These are phyloP conservation scores for Megalonaias nervosa DNA, from an alignment of 1,140 invertebrate species.

Conservation along the genomic window DNA sequence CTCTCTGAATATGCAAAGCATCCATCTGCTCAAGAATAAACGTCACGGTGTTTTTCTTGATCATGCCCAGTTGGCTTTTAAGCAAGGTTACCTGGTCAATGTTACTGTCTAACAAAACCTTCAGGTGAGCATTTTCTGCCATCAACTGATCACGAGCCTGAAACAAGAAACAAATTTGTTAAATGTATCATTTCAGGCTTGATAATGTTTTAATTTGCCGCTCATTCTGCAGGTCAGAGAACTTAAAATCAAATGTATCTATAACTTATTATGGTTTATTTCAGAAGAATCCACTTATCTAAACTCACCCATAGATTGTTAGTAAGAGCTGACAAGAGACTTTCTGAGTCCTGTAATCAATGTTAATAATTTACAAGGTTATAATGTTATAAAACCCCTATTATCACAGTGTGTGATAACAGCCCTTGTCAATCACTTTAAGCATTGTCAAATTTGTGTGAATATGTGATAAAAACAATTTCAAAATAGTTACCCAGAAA, in stretches of 20 bases:
- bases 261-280: neutral
- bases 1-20: slow-evolving; percentile 69
- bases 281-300: neutral
- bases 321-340: neutral
- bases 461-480: too few species aligned
- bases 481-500: too few species aligned
- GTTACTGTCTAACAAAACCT: slow-evolving; percentile 53
- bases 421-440: too few species aligned
- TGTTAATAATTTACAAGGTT: too few species aligned
- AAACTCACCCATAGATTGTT: neutral
- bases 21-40: slow-evolving; percentile 72
- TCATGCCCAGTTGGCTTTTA: slow-evolving; percentile 64
- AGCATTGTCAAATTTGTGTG: too few species aligned
- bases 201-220: neutral
- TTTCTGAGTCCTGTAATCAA: neutral
- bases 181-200: too few species aligned
- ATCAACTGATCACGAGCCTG: slow-evolving; percentile 67
- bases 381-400: too few species aligned
- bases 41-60: slow-evolving; percentile 68
- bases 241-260: neutral
- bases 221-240: neutral
- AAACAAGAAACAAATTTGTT: slow-evolving; percentile 30
- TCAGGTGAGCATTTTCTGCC: slow-evolving; percentile 61
- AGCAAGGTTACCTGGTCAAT: slow-evolving; percentile 64
- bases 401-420: too few species aligned